These are phyloP conservation scores for Xanthia icteritia DNA, from an alignment of 2,888 invertebrate species.

Conservation along the genomic window DNA sequence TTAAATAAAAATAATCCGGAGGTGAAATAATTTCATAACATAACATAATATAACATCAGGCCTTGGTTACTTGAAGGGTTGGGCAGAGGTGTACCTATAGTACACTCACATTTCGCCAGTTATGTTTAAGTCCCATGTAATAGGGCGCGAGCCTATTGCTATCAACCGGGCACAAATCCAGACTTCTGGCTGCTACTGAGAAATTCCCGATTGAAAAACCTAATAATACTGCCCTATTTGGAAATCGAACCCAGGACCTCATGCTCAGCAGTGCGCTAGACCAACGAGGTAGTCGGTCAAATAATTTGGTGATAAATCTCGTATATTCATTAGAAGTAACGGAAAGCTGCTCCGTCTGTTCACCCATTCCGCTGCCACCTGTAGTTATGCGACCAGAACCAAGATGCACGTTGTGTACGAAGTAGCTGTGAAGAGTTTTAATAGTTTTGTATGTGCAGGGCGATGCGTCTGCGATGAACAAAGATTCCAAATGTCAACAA, in stretches of 20 bases:
- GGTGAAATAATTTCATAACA: constrained; percentile 67
- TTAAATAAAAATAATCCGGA: constrained; percentile 83
- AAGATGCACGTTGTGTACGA: neutral
- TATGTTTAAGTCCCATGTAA: neutral
- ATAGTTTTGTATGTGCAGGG: constrained; percentile 70
- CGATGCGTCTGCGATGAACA: constrained; percentile 80
- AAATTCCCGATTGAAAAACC: neutral
- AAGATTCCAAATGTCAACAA: constrained; percentile 68
- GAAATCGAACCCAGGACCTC: neutral
- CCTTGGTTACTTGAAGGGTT: neutral
- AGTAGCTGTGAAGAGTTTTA: constrained; percentile 1
- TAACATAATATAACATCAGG: neutral
- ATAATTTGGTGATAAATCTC: neutral
- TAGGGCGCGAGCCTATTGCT: neutral
- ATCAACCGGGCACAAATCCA: neutral
- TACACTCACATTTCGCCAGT: neutral
- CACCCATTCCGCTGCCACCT: too few relatives aligned
- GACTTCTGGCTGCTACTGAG: neutral
- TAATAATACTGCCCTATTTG: neutral
- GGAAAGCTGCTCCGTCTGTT: too few relatives aligned
- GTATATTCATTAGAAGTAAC: too few relatives aligned
- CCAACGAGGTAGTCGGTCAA: constrained; percentile 66
- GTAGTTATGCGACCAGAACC: neutral
- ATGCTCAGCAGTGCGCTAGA: neutral
- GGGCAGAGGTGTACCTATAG: too few relatives aligned